Evolutionary conservation across 2,888 invertebrate species (phyloP).

Genomic region (Xestia rhomboidea): DNA sequence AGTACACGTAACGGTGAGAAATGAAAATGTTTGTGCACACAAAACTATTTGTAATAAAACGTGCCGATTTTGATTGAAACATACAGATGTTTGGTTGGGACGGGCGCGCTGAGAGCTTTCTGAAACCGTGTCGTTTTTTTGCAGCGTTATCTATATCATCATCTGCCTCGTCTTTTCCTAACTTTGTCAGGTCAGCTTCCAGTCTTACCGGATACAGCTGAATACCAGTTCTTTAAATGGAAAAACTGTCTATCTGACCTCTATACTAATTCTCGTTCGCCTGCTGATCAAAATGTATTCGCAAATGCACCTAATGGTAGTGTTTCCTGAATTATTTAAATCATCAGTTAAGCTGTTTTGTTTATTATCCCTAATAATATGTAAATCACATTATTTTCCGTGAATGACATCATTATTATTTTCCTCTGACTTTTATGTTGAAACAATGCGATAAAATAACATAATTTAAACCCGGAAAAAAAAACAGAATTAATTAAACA

Average conservation of each 20-base stretch:
- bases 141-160: background rate
- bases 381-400: too few relatives aligned
- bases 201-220: background rate
- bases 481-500: too few relatives aligned
- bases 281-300: background rate
- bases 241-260: background rate
- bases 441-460: background rate
- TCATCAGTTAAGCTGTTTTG: background rate
- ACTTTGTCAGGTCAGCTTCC: background rate
- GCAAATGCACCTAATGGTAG: background rate
- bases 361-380: too few relatives aligned
- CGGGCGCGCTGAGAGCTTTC: background rate
- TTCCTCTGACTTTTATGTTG: background rate
- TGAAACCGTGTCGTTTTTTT: background rate
- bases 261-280: too few relatives aligned
- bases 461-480: too few relatives aligned
- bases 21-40: conserved; percentile 47
- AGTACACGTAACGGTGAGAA: conserved; percentile 36
- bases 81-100: conserved; percentile 1
- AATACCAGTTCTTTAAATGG: background rate
- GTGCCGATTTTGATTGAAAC: conserved; percentile 39
- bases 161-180: background rate
- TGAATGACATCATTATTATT: too few relatives aligned
- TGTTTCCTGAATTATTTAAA: background rate
- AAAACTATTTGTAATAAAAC: conserved; percentile 48